Base-by-base conservation (phyloP, 1,140 invertebrate genomes). In the Caerostris extrusa region DNA sequence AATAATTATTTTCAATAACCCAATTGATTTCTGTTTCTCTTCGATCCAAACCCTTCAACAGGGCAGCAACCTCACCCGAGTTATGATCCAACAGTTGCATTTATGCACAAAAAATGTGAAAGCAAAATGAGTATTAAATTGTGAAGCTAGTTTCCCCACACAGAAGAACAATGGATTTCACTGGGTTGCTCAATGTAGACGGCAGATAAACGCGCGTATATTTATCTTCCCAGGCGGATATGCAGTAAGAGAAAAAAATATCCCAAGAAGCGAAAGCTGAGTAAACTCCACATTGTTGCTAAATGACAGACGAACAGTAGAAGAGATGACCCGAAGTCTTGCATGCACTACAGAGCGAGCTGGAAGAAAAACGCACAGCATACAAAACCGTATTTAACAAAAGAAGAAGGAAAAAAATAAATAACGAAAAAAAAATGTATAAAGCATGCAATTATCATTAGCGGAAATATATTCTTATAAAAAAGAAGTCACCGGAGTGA, bases 81-180 rank as follows among this genome's bases (percentile, higher is more conserved):
- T 69, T 69, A 64, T 69, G 67, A 69, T 69, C 67, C 7, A 69
- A 69, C 17, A 69, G n/a, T n/a, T 7, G n/a, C 7, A 69, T 69
- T 69, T 69, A 69, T 69, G 67, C 34, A 34, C 34, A 69, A n/a
- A 14, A 69, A n/a, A 7, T 69, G 6, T 69, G 67, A 69, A 69
- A 69, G n/a, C 14, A 19, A 69, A 69, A 69, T 69, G 67, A 19
- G 67, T 69, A 69, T 69, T 69, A n/a, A 69, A 69, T 69, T 69
- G 67, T 69, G 67, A n/a, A 69, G 67, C 7, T 17, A 69, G n/a
- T 69, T 69, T 69, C 67, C 17, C 67, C 67, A 69, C 67, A 19
- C 67, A 69, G 67, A 5, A 69, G n/a, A 69, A 69, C 67, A 69
- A 69, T 69, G 67, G 67, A 69, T 69, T 69, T 69, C 67, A 69